Evolutionary conservation across 2,888 invertebrate genomes (phyloP), one percentile per base, ranked within the genome.

Genomic region (Lymantria monacha): DNA sequence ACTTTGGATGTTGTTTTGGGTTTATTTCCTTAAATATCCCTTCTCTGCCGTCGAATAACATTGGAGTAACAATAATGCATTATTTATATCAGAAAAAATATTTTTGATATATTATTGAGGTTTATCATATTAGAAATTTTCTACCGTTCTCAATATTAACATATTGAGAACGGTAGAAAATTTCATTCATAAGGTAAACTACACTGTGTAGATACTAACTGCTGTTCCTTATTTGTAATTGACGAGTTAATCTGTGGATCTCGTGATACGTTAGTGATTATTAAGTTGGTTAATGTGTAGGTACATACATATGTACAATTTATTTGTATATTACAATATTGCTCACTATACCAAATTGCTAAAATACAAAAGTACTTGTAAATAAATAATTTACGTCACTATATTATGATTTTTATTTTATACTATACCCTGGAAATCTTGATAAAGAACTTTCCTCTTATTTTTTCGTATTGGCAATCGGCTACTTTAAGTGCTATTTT

Each of bases 351-450:
- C 54, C 46, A 50, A 5, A 44, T 55, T 46, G 52, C 30, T 44
- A 49, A 48, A 50, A 57, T 47, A 50, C 46, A 57, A 60, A 48
- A 54, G 42, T 55, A 37, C 45, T n/a, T 61, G 58, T 63, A 65
- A 67, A 63, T 66, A 67, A 66, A 66, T 43, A 51, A 54, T 50
- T 51, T 55, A 44, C 31, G 48, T 58, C 52, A 63, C 58, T 57
- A 51, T 33, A 47, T 41, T 40, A 36, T 44, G 57, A 13, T 8
- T 57, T 60, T 68, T n/a, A 55, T 61, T 63, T 41, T 9, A 9
- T 12, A 12, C 7, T 13, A 12, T 38, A 11, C 13, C 7, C 8
- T 11, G 38, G 7, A 2, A 38, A 38, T 8, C 13, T 5, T 33
- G 33, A 22, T 22, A 22, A 22, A 22, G 22, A 22, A 5, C 22